phyloP scores from a whole-genome alignment of 2,113 vertebrate species.

The Rhipidura dahli region DNA sequence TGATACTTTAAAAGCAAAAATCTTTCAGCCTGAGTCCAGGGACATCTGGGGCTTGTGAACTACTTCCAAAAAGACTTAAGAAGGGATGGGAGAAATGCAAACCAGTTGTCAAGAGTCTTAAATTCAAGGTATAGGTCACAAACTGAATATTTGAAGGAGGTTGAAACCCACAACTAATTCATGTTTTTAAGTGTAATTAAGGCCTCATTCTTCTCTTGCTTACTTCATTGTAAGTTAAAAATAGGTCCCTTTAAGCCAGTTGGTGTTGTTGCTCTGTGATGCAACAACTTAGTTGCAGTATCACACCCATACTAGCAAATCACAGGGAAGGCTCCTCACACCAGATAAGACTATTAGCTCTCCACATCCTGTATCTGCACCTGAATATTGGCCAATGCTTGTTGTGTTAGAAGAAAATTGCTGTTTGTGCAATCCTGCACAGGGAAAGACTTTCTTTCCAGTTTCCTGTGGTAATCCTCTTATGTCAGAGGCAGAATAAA shows the following conservation, averaged over 20 bases:
- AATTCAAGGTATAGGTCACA: neutral
- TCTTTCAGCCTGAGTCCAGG: neutral
- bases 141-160: neutral
- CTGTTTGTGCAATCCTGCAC: neutral
- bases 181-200: neutral
- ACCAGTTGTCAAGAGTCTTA: neutral
- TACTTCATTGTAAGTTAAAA: neutral
- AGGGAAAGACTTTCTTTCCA: neutral
- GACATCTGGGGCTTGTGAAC: neutral
- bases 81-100: neutral
- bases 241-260: neutral
- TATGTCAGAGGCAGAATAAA: neutral
- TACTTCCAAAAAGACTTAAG: neutral
- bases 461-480: neutral
- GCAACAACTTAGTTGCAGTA: neutral
- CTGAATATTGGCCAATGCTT: neutral
- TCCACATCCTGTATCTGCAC: neutral
- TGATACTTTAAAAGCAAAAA: neutral
- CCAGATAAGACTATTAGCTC: neutral
- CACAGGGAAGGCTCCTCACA: neutral
- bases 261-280: neutral
- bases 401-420: neutral
- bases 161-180: neutral
- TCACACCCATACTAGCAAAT: neutral
- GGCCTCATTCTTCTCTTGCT: neutral